These are phyloP conservation scores for Danio choprae DNA, from an alignment of 2,797 vertebrate species.

Conservation along the genomic window DNA sequence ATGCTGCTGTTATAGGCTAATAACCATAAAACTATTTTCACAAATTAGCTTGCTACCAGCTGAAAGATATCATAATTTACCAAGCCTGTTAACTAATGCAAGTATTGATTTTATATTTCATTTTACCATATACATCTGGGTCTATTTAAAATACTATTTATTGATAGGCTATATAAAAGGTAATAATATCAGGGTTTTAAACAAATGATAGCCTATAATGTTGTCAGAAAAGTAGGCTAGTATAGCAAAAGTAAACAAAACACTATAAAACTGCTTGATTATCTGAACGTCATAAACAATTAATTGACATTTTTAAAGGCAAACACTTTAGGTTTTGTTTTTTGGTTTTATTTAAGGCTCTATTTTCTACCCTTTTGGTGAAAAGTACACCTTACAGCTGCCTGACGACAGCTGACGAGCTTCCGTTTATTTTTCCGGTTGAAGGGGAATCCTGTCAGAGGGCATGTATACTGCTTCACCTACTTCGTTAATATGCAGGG, in stretches of 20 bases:
- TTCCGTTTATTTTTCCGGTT: not conserved
- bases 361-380: not conserved
- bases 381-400: not conserved
- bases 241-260: not conserved
- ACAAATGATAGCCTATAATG: too few species aligned
- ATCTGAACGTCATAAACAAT: not conserved
- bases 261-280: not conserved
- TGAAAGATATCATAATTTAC: too few species aligned
- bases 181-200: too few species aligned
- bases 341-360: not conserved
- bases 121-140: too few species aligned
- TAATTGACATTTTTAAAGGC: not conserved
- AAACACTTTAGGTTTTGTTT: not conserved
- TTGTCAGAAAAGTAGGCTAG: too few species aligned
- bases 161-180: too few species aligned
- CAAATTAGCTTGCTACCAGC: too few species aligned
- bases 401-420: slow-evolving; percentile 5
- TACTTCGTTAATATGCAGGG: not conserved
- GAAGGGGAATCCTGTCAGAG: not conserved
- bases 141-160: too few species aligned
- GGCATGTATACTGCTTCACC: not conserved
- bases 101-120: too few species aligned
- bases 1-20: too few species aligned
- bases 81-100: too few species aligned
- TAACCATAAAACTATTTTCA: too few species aligned